A percentile compares a stretch with the other conserved stretches of the same genome.
These are phyloP conservation scores for Propsilocerus akamusi DNA, from an alignment of 1,140 invertebrate genomes.

Conservation along the genomic window DNA sequence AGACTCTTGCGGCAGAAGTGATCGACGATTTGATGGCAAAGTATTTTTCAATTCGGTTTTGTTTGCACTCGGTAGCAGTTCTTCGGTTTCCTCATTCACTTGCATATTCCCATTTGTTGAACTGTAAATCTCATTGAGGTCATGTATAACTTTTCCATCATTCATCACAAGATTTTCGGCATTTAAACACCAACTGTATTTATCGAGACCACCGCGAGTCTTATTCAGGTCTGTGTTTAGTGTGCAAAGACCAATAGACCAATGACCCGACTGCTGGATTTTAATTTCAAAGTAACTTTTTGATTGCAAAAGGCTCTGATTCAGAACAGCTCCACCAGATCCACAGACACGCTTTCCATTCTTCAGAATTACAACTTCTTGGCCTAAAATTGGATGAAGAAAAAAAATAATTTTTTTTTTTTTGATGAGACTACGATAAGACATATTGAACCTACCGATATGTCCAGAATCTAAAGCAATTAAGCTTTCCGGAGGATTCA, in stretches of 20 bases:
- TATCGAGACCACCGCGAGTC: slow-evolving; percentile 64
- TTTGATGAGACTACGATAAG: no score
- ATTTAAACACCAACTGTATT: slow-evolving; percentile 84
- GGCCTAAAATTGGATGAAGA: slow-evolving; percentile 40
- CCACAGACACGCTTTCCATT: slow-evolving; percentile 90
- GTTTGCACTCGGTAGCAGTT: slow-evolving; percentile 11
- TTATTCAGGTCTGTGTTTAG: slow-evolving; percentile 69
- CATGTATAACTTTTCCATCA: slow-evolving; percentile 56
- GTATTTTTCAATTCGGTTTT: not conserved
- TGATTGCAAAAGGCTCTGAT: slow-evolving; percentile 85
- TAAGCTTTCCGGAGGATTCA: not conserved
- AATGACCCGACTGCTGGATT: slow-evolving; percentile 85
- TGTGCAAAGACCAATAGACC: slow-evolving; percentile 88
- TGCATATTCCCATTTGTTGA: slow-evolving; percentile 17
- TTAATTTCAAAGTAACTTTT: slow-evolving; percentile 99
- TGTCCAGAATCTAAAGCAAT: not conserved
- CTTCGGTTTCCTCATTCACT: slow-evolving; percentile 11
- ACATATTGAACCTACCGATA: not conserved
- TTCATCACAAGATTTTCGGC: slow-evolving; percentile 75
- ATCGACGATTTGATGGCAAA: slow-evolving; percentile 15
- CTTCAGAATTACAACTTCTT: slow-evolving; percentile 96
- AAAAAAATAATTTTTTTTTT: not conserved
- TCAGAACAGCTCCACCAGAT: slow-evolving; percentile 80
- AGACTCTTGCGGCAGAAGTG: slow-evolving; percentile 63
- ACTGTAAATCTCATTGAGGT: slow-evolving; percentile 13